Evolutionary conservation across 2,113 vertebrate species (phyloP).

Genomic region (Nicator chloris): DNA sequence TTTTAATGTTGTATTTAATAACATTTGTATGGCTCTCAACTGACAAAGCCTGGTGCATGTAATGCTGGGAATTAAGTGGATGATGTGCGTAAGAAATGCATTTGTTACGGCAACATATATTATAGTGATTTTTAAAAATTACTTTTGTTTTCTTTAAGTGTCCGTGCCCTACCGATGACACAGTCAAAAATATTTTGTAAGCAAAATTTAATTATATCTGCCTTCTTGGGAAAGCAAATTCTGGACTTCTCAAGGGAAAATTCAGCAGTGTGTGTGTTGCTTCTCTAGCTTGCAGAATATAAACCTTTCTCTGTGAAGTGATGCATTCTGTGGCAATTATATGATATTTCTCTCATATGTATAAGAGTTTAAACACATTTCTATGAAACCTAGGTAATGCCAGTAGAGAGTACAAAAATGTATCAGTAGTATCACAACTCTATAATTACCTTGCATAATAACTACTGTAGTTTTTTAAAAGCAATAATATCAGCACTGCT

Average conservation of each 20-base stretch:
- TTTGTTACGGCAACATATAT: neutral
- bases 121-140: neutral
- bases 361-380: neutral
- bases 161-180: neutral
- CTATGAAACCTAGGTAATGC: neutral
- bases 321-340: neutral
- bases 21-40: neutral
- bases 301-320: neutral
- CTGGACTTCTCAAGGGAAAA: neutral
- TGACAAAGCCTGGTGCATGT: neutral
- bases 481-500: neutral
- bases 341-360: neutral
- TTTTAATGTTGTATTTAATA: conserved; percentile 18
- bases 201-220: neutral
- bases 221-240: neutral
- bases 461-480: neutral
- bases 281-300: neutral
- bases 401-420: neutral
- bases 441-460: conserved; percentile 17
- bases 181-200: neutral
- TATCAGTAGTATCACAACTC: neutral
- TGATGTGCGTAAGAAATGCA: neutral
- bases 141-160: neutral
- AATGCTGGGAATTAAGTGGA: neutral
- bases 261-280: neutral